Percentiles rank a stretch among this genome's conserved stretches.
Conservation (phyloP, 30 jellyfish, hydroid and myxozoan genomes). For the Rhopilema esculentum region DNA sequence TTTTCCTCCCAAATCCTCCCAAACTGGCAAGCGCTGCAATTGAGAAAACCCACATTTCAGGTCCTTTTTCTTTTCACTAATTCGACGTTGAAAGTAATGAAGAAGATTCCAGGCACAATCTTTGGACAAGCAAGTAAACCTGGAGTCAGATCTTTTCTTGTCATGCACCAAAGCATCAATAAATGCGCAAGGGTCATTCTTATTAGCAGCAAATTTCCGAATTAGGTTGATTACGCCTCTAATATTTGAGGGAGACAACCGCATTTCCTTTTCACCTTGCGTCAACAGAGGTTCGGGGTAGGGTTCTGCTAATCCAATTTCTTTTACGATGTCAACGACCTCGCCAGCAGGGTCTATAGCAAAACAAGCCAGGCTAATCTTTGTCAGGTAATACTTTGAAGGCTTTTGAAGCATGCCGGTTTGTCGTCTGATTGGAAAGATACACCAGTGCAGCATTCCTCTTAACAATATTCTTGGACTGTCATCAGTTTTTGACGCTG, state of each 20-base stretch:
- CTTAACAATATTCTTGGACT: conserved; percentile 3
- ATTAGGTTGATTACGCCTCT: neutral
- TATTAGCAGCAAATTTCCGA: conserved; percentile 1
- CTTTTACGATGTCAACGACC: conserved; percentile 3
- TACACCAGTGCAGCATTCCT: conserved; percentile 36
- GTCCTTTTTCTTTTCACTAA: too few relatives aligned
- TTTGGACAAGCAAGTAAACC: neutral
- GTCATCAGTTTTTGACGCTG: too few relatives aligned
- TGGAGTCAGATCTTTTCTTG: neutral
- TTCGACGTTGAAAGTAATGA: neutral
- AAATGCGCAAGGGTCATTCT: neutral
- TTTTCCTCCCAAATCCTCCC: conserved; percentile 34
- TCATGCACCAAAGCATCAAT: conserved; percentile 23
- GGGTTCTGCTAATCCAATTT: conserved; percentile 15
- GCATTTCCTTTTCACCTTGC: neutral
- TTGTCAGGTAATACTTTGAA: conserved; percentile 1
- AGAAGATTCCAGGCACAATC: neutral
- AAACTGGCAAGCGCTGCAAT: conserved; percentile 19
- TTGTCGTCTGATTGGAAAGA: conserved; percentile 38
- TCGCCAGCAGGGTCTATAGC: neutral
- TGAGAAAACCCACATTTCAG: too few relatives aligned
- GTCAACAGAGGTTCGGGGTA: too few relatives aligned
- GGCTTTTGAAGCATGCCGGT: neutral
- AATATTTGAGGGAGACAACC: neutral
- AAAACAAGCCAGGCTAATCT: neutral